phyloP scores from a whole-genome alignment of 2,797 vertebrate species.

The Fundulus diaphanus region DNA sequence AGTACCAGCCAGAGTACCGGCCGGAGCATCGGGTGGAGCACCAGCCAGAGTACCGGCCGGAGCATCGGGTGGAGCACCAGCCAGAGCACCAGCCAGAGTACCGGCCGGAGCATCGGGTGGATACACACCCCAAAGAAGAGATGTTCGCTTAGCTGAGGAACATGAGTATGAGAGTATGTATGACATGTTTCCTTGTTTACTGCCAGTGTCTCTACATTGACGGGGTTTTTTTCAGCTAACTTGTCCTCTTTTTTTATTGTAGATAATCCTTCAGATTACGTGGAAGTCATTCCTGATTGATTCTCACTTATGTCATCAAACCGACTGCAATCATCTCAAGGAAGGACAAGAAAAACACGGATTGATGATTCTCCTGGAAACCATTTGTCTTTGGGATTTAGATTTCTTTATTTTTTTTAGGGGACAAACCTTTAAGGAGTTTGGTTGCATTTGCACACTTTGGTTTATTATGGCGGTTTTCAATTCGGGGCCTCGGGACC shows the following conservation, averaged over 20 bases:
- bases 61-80: too few relatives aligned
- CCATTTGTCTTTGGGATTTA: neutral
- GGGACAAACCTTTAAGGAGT: neutral
- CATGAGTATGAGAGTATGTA: conserved; percentile 69
- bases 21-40: neutral
- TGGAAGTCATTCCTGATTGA: conserved; percentile 35
- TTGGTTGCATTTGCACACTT: neutral
- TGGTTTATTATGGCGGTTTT: too few relatives aligned
- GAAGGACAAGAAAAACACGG: neutral
- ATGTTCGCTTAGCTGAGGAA: accelerated
- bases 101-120: neutral
- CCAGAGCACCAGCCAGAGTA: too few relatives aligned
- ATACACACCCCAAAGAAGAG: accelerated
- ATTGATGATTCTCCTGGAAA: neutral
- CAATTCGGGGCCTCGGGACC: too few relatives aligned
- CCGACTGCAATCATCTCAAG: too few relatives aligned
- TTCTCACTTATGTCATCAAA: neutral
- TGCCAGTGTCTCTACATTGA: neutral
- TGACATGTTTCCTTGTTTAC: neutral
- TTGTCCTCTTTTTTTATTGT: neutral
- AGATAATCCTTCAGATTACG: conserved; percentile 42
- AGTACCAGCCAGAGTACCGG: neutral
- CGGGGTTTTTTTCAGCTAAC: neutral
- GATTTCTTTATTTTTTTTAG: neutral
- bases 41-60: neutral